These are phyloP conservation scores for Drosophila aldrichi DNA, from an alignment of 2,888 invertebrate species.

Conservation along the genomic window DNA sequence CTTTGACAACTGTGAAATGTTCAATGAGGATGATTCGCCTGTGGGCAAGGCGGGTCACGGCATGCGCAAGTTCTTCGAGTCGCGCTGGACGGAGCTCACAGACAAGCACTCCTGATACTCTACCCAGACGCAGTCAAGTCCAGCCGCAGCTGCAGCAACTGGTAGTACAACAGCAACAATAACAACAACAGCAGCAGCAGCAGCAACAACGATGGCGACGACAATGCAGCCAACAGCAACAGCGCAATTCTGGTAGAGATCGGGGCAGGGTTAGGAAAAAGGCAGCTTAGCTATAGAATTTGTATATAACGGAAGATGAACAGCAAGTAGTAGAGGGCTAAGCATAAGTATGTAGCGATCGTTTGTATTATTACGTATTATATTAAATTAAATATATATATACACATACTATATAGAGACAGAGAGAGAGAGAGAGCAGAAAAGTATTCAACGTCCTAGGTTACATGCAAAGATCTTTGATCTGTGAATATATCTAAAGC, in stretches of 20 bases:
- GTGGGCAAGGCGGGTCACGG: constrained; percentile 98
- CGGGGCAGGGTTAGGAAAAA: neutral
- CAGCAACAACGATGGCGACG: neutral
- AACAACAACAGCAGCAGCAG: neutral
- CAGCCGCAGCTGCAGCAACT: constrained; percentile 57
- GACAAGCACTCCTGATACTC: constrained; percentile 85
- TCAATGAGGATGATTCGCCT: constrained; percentile 99
- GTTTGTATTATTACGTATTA: constrained; percentile 60
- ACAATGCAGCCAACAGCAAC: constrained; percentile 20
- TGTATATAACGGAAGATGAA: constrained; percentile 63
- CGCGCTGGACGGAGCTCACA: constrained; percentile 92
- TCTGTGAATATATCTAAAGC: constrained; percentile 24
- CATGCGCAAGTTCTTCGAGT: constrained; percentile 96
- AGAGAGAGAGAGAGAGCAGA: constrained; percentile 23
- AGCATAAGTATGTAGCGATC: constrained; percentile 41
- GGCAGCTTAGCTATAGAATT: constrained; percentile 56
- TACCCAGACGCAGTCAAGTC: constrained; percentile 48
- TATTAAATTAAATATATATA: constrained; percentile 42
- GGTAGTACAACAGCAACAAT: constrained; percentile 42
- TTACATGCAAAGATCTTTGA: constrained; percentile 16
- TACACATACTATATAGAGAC: constrained; percentile 35
- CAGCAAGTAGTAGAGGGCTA: constrained; percentile 9
- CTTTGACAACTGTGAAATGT: constrained; percentile 98
- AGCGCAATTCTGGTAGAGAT: constrained; percentile 15
- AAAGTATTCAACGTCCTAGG: constrained; percentile 56